A percentile compares a stretch with the other conserved stretches of the same genome.
Conservation (phyloP, 2,113 vertebrate species). For the Oncorhynchus tshawytscha region DNA sequence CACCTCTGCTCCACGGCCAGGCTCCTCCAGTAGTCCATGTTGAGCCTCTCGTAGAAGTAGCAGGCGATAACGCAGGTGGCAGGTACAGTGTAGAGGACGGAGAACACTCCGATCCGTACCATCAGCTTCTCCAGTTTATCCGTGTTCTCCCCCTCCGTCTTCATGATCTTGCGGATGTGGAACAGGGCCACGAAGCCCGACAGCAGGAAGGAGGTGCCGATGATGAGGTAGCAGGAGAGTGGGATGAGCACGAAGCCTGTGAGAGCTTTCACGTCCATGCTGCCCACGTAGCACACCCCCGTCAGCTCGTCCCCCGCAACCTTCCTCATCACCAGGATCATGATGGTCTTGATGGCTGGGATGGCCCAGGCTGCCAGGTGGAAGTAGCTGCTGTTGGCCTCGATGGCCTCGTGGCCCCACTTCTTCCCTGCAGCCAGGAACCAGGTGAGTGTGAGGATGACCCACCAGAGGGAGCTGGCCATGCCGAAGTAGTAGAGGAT, state of each 20-base stretch:
- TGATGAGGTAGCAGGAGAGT: slow-evolving; percentile 89
- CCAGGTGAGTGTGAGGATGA: slow-evolving; percentile 93
- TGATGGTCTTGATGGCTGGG: slow-evolving; percentile 93
- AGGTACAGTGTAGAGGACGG: slow-evolving; percentile 91
- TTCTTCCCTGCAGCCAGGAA: slow-evolving; percentile 96
- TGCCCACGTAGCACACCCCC: slow-evolving; percentile 92
- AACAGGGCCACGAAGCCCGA: slow-evolving; percentile 97
- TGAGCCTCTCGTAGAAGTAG: slow-evolving; percentile 94
- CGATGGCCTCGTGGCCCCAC: slow-evolving; percentile 98
- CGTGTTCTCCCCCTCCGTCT: slow-evolving; percentile 94
- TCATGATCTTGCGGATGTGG: slow-evolving; percentile 95
- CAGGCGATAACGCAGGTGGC: slow-evolving; percentile 97
- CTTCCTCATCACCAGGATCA: slow-evolving; percentile 92
- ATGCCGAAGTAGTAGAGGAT: slow-evolving; percentile 98
- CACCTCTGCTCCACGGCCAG: slow-evolving; percentile 83
- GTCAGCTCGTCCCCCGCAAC: slow-evolving; percentile 97
- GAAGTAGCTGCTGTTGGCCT: slow-evolving; percentile 97
- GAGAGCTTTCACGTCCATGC: slow-evolving; percentile 92
- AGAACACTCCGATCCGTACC: slow-evolving; percentile 96
- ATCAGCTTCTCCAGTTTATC: slow-evolving; percentile 96
- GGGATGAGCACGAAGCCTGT: slow-evolving; percentile 93
- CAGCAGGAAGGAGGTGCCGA: slow-evolving; percentile 93
- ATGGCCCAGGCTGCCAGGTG: slow-evolving; percentile 96
- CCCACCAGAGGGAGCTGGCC: slow-evolving; percentile 98
- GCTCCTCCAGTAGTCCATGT: slow-evolving; percentile 90